These are phyloP conservation scores for Adelosebastes latens DNA, from an alignment of 2,797 vertebrate species.

Conservation along the genomic window DNA sequence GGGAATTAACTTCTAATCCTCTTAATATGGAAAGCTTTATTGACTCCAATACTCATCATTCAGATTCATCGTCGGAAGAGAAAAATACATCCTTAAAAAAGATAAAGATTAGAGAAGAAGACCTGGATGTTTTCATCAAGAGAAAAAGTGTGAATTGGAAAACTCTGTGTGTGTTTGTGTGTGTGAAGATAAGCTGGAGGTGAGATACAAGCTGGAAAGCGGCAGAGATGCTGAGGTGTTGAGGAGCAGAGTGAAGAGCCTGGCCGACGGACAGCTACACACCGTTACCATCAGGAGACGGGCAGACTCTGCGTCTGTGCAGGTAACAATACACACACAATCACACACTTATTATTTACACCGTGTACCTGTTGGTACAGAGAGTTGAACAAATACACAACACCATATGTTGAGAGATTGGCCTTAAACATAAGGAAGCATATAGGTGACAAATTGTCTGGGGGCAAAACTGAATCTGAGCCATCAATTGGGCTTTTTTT, in stretches of 20 bases:
- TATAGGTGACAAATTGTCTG: no score
- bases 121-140: background rate
- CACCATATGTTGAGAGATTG: background rate
- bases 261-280: conserved; percentile 90
- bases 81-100: conserved; percentile 8
- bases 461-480: background rate
- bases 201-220: conserved; percentile 89
- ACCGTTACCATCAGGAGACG: conserved; percentile 83
- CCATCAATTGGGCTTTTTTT: background rate
- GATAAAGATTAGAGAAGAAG: background rate
- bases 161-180: conserved; percentile 1
- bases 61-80: background rate
- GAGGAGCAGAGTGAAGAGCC: conserved; percentile 79
- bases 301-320: conserved; percentile 77
- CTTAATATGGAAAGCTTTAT: conserved; percentile 55
- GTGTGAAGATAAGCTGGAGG: conserved; percentile 88
- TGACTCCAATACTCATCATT: conserved; percentile 25
- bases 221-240: conserved; percentile 86
- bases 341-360: background rate
- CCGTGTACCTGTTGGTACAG: background rate
- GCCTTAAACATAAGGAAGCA: background rate
- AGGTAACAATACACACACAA: conserved; percentile 40
- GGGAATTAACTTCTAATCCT: conserved; percentile 65
- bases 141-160: conserved; percentile 10
- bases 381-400: background rate